Evolutionary conservation across 2,888 invertebrate species (phyloP), one percentile per base, ranked within the genome.

Genomic region (Diploptera punctata): DNA sequence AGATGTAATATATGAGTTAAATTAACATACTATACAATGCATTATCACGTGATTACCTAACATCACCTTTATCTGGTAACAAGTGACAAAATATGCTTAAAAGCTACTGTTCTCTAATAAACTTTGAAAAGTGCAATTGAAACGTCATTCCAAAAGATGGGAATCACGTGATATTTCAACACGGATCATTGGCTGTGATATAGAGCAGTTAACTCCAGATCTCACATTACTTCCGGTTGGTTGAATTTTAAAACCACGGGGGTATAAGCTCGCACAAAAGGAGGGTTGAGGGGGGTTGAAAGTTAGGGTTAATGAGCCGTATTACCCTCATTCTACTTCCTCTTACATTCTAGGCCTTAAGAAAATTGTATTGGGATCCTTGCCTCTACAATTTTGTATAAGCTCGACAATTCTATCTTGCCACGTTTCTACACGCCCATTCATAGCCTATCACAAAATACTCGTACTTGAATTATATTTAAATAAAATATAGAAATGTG

Each of bases 151-250:
- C n/a, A 4, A 13, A 24, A 29, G 16, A n/a, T 2, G 3, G 57
- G 57, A 57, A 57, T 10, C n/a, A 0, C 13, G 57, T n/a, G 29
- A 65, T 65, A 65, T 65, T 47, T 47, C 47, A 47, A n/a, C n/a
- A 26, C 18, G 65, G 65, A 65, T 65, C 65, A 65, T 65, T 65
- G 65, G 47, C n/a, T 26, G 2, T 65, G 65, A 44, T 65, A 47
- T 24, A 65, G 65, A 65, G 44, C 65, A 47, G 38, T 29, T 47
- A 65, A 38, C 47, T 16, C 10, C 38, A 52, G 52, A 52, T 52
- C 52, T 4, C 57, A n/a, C n/a, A 57, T 57, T 57, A 57, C 31
- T 57, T 57, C 57, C 57, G 57, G 57, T n/a, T 57, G 31, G 31
- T 31, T 31, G 57, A 31, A 29, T 57, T 57, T 57, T 57, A 57